Evolutionary conservation across 1,140 invertebrate species (phyloP).

Genomic region (Oreohelix idahoensis): DNA sequence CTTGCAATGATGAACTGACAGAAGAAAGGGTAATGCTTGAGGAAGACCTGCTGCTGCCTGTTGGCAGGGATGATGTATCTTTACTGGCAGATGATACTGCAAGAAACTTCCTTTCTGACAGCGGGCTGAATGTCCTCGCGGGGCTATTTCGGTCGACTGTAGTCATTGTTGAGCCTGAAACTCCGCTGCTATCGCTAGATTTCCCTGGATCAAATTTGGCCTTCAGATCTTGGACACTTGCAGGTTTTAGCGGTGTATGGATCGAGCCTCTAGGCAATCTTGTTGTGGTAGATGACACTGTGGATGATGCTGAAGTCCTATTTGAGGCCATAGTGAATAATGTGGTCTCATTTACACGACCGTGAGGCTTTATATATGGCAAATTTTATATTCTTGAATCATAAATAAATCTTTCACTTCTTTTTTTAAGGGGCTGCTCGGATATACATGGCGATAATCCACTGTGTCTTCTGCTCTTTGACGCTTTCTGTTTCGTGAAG

Average conservation of each 20-base stretch:
- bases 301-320: not conserved
- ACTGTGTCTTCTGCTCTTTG: too few relatives aligned
- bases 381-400: too few relatives aligned
- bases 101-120: not conserved
- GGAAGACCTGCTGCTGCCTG: not conserved
- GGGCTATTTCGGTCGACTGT: not conserved
- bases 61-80: not conserved
- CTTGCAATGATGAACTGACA: conserved; percentile 33
- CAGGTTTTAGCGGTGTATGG: conserved; percentile 45
- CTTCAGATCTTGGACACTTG: conserved; percentile 47
- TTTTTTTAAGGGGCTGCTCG: too few relatives aligned
- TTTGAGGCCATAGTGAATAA: not conserved
- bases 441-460: too few relatives aligned
- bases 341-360: not conserved
- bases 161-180: not conserved
- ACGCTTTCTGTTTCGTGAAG: too few relatives aligned
- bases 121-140: not conserved
- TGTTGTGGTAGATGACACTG: not conserved
- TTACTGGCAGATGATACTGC: not conserved
- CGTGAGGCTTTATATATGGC: not conserved
- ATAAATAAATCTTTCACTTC: too few relatives aligned
- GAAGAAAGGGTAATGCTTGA: conserved; percentile 9
- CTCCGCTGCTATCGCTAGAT: not conserved
- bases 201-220: conserved; percentile 46
- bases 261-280: conserved; percentile 26